Evolutionary conservation across 2,888 invertebrate genomes (phyloP), one percentile per base, ranked within the genome.

Genomic region (Ichneumon xanthorius): DNA sequence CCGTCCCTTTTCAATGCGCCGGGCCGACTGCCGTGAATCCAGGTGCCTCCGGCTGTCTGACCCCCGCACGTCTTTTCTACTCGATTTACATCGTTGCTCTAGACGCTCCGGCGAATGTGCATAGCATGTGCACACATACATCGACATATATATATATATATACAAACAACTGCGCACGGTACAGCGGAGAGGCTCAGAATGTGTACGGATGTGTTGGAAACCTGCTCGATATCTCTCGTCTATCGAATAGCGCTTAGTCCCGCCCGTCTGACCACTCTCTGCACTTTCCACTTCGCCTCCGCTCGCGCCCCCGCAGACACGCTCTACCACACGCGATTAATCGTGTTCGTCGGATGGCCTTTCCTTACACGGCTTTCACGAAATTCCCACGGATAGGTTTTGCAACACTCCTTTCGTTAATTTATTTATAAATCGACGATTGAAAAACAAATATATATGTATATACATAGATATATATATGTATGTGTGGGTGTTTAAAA

Each of bases 41-140:
- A 76, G 72, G 37, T 73, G 83, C 77, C 86, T 79, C 73, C 67
- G 80, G 80, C 68, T 50, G 77, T 77, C 83, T 67, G 78, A 67
- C 71, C 79, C 37, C 40, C 48, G 70, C 61, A 48, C 67, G 79
- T 65, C 78, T 85, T 82, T 85, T 85, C 85, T 75, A 85, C 79
- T 75, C 55, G 75, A 85, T 82, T 85, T 82, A 75, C 85, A 85
- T 82, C 70, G 70, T 73, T 45, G 19, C 77, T 67, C 45, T 68
- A n/a, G 73, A 37, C 68, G 61, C 33, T 72, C 70, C 30, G 33
- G 7, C 22, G 33, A 48, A 14, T 65, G 14, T 30, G 48, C 50
- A 50, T 50, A 2, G 11, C 48, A 22, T 22, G 22, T 22, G 1
- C 22, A 33, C 14, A 53, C n/a, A 75, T 53, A 65, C 63, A 37